These are phyloP conservation scores for Diadophis punctatus DNA, from an alignment of 2,113 vertebrate species.

Conservation along the genomic window DNA sequence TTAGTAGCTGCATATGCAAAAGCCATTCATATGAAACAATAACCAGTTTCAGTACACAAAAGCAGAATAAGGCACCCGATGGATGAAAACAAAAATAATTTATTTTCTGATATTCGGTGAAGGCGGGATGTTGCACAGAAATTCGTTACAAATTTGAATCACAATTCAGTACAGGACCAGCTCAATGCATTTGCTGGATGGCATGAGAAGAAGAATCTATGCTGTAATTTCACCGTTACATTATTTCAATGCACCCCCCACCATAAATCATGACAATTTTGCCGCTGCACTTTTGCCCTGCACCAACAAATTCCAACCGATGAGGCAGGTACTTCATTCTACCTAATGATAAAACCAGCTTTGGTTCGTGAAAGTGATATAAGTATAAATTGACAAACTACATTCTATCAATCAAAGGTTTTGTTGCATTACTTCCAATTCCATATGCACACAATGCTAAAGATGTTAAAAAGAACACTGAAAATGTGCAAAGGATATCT, in stretches of 20 bases:
- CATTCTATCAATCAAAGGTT: not conserved
- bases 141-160: not conserved
- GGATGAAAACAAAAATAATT: not conserved
- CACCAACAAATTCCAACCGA: not conserved
- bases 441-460: not conserved
- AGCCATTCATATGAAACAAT: not conserved
- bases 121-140: not conserved
- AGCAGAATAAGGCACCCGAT: not conserved
- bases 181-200: too few relatives aligned
- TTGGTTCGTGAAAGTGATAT: not conserved
- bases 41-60: not conserved
- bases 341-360: not conserved
- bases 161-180: not conserved
- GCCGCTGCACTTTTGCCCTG: not conserved
- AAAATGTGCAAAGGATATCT: slow-evolving; percentile 32
- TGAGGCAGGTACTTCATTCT: not conserved
- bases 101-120: not conserved
- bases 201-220: not conserved
- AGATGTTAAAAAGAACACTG: not conserved
- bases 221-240: not conserved
- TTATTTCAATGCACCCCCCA: not conserved
- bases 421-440: not conserved
- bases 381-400: not conserved
- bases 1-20: not conserved
- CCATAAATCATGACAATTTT: not conserved